phyloP scores from a whole-genome alignment of 1,140 invertebrate species.

The Drosophila suzukii region DNA sequence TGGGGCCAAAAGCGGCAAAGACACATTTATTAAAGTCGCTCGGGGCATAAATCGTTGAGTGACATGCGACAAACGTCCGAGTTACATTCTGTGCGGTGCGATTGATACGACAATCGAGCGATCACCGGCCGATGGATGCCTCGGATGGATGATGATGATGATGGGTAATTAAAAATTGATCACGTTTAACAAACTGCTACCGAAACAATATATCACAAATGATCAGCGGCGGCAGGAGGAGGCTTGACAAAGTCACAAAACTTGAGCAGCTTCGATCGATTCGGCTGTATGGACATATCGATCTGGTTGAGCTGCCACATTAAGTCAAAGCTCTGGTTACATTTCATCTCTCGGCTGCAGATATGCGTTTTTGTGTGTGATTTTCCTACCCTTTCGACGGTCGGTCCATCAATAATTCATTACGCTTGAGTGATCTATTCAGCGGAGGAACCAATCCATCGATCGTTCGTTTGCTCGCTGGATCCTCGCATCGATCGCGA shows the following conservation, averaged over 20 bases:
- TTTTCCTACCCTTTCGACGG: conserved; percentile 19
- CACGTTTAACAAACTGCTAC: conserved; percentile 83
- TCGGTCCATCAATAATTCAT: conserved; percentile 79
- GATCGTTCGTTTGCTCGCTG: conserved; percentile 16
- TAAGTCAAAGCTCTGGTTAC: conserved; percentile 57
- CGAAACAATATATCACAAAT: conserved; percentile 81
- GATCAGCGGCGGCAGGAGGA: conserved; percentile 19
- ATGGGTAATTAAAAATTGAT: conserved; percentile 83
- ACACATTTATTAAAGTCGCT: conserved; percentile 77
- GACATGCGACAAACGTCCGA: conserved; percentile 80
- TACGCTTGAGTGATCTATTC: conserved; percentile 75
- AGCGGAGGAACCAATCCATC: conserved; percentile 40
- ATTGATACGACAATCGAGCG: conserved; percentile 67
- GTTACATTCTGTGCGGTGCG: conserved; percentile 74
- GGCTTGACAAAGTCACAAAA: conserved; percentile 51
- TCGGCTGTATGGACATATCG: conserved; percentile 44
- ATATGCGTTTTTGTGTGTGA: conserved; percentile 35
- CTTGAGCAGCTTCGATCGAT: conserved; percentile 20
- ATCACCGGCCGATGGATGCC: conserved; percentile 44
- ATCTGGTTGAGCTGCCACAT: conserved; percentile 52
- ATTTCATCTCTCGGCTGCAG: conserved; percentile 30
- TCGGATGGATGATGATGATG: conserved; percentile 51
- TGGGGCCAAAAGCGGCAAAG: conserved; percentile 67
- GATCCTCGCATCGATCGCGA: conserved; percentile 51
- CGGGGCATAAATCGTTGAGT: conserved; percentile 79